phyloP scores from a whole-genome alignment of 2,113 vertebrate species.

The Orthonyx spaldingii region DNA sequence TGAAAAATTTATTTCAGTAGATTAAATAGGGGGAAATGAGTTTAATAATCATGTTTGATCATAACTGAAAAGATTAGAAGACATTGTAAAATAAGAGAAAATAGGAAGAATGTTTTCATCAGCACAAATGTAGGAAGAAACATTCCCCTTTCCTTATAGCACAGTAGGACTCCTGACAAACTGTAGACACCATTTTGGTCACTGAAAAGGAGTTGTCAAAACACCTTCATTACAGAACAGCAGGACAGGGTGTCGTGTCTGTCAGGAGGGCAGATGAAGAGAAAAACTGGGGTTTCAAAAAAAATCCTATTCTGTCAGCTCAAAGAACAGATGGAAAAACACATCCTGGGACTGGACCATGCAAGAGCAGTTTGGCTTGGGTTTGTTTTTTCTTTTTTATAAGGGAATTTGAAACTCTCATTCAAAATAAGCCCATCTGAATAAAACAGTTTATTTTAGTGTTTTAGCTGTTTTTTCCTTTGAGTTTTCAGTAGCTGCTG shows the following conservation, averaged over 20 bases:
- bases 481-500: not conserved
- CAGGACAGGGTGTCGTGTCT: not conserved
- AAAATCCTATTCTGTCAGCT: not conserved
- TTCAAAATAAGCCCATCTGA: not conserved
- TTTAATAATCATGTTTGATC: not conserved
- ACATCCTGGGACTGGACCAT: not conserved
- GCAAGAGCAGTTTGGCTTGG: not conserved
- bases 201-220: not conserved
- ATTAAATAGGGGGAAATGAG: not conserved
- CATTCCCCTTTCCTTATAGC: not conserved
- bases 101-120: not conserved
- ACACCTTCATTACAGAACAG: not conserved
- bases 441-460: not conserved
- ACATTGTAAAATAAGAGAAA: not conserved
- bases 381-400: not conserved
- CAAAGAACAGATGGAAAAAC: not conserved
- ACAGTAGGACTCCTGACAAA: not conserved
- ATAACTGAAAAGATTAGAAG: not conserved
- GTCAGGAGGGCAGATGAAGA: not conserved
- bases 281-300: not conserved
- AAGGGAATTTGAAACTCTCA: not conserved
- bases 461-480: not conserved
- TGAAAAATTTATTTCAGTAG: not conserved
- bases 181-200: not conserved
- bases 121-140: not conserved